Base-by-base conservation (phyloP, 1,140 invertebrate genomes). In the Acyrthosiphon pisum region DNA sequence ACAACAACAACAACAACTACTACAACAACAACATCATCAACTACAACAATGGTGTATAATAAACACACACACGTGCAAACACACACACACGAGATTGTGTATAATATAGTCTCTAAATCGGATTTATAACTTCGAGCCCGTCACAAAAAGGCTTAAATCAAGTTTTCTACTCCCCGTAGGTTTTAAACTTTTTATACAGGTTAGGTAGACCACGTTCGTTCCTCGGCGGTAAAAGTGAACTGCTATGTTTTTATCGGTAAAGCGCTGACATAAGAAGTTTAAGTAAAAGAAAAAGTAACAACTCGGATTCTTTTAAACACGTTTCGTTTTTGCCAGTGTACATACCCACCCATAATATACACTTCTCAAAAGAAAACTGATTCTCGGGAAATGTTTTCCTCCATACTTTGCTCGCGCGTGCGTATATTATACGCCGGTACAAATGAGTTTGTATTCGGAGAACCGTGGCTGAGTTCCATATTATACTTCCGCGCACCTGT, bases 71-170 rank as follows among this genome's bases (percentile, higher is more conserved):
- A 18, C 37, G 18, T 20, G n/a, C 53, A 41, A 18, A 7, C 11
- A 84, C 22, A 37, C 35, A 44, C 41, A 6, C 83, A 23, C 3
- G 14, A 1, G 37, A 53, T 53, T 84, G 8, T 11, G 48, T 46
- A 18, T 87, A 37, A 46, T 46, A 68, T 90, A 68, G 53, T 60
- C 53, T 68, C 37, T 68, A 90, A 90, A 90, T 90, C 89, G 37
- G 89, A 90, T 90, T 90, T 90, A 90, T 90, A 90, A 68, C 89
- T 90, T 68, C 23, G 14, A 68, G 37, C 44, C 26, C 87, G n/a
- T 26, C 88, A 68, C 88, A 68, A 90, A 90, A 90, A 90, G 89
- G 87, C 56, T 90, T 90, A 90, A 90, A 90, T 68, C 89, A 90
- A 90, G 89, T 90, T 90, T 89, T 89, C 50, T 37, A 56, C 89